Base-by-base conservation (phyloP, 2,888 invertebrate genomes). In the Nephrotoma guestfalica region DNA sequence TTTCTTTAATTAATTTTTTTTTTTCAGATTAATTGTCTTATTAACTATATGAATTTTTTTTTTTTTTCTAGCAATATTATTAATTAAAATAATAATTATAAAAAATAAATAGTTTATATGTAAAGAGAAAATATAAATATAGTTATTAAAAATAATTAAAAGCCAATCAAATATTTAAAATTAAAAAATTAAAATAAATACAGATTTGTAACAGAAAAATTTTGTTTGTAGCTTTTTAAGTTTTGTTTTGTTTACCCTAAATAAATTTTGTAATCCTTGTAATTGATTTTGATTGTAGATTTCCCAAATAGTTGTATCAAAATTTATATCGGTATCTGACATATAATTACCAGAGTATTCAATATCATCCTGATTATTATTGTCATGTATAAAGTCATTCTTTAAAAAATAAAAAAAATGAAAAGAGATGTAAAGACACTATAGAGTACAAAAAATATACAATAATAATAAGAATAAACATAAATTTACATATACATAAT, bases 231-330 rank as follows among this genome's bases (percentile, higher is more conserved):
- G 30, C 71, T 71, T 71, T 30, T 84, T 41, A 41, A 41, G 41
- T 40, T 43, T 83, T 45, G 40, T 86, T 57, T 57, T n/a, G 86
- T 87, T 88, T 88, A 88, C 88, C 88, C 88, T 87, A 85, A 88
- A 88, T 40, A 88, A 87, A 86, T 87, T 88, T 57, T 87, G 42
- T 7, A 88, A 87, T 83, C 87, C 88, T 41, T 86, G 86, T 86
- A 88, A 86, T 85, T 88, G 88, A 86, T 86, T 87, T 87, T 87
- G 87, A 83, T 86, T 88, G 45, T 86, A 88, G 41, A 87, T 86
- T 86, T 88, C 88, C 88, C 88, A 88, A 87, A 88, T 86, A 87
- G 88, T 71, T 85, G 87, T 87, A 87, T 88, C 88, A 86, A 88
- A 87, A 85, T 87, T 87, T 86, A 87, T 86, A 86, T 88, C 88